A percentile compares a stretch with the other conserved stretches of the same genome.
Evolutionary conservation across 2,113 vertebrate species (phyloP).

Genomic region (Pagrus major): DNA sequence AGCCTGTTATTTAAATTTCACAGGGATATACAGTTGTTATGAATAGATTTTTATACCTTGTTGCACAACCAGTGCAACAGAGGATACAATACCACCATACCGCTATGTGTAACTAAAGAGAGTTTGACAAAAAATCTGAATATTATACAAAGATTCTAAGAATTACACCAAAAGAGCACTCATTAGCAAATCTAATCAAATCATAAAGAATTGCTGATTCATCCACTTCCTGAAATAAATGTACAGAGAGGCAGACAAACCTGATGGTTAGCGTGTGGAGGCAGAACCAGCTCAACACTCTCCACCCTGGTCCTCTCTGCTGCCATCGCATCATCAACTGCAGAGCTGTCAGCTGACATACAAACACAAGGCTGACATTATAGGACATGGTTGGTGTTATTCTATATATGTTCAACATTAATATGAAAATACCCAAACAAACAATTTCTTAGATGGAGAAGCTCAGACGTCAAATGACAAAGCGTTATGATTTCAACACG

Average conservation of each 20-base stretch:
- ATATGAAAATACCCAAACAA: background rate
- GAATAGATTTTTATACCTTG: background rate
- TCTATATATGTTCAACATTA: background rate
- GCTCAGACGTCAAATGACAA: too few species aligned
- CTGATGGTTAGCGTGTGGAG: conserved; percentile 95
- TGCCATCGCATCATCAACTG: conserved; percentile 68
- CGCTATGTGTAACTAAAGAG: background rate
- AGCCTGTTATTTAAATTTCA: background rate
- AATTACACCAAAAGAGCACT: background rate
- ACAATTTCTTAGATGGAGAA: too few species aligned
- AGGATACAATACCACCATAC: background rate
- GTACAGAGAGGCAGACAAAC: conserved; percentile 59
- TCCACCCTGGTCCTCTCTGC: conserved; percentile 91
- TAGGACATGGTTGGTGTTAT: background rate
- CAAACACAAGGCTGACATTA: conserved; percentile 9
- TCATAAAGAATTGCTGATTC: background rate
- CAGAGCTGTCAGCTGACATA: conserved; percentile 69
- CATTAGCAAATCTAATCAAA: too few species aligned
- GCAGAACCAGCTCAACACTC: conserved; percentile 94
- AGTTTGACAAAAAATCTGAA: background rate
- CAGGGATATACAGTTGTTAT: background rate
- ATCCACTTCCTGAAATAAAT: background rate
- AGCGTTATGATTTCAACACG: too few species aligned
- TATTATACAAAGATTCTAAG: background rate
- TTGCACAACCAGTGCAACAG: too few species aligned